phyloP scores from a whole-genome alignment of 2,113 vertebrate genomes.

The Indri indri region DNA sequence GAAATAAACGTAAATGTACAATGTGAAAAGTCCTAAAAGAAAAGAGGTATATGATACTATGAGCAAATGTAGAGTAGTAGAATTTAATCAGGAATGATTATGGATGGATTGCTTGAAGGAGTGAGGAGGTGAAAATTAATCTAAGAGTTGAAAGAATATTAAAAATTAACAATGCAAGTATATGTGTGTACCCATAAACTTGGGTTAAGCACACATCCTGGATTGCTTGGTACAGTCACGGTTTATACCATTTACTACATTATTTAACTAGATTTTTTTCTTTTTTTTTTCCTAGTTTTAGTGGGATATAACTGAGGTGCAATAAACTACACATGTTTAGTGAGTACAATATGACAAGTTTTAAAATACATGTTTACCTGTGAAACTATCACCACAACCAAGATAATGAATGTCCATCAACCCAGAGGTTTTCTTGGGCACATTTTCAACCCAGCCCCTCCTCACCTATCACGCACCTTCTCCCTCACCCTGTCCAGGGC shows the following conservation, averaged over 20 bases:
- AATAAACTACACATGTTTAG: not conserved
- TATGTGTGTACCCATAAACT: not conserved
- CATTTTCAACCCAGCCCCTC: not conserved
- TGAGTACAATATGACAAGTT: not conserved
- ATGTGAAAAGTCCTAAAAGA: not conserved
- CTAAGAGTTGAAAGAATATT: not conserved
- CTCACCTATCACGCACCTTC: too few species aligned
- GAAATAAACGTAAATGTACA: slow-evolving; percentile 1
- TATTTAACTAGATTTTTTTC: not conserved
- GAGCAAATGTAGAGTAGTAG: not conserved
- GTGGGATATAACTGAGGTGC: not conserved
- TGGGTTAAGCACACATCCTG: not conserved
- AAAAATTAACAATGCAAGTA: not conserved
- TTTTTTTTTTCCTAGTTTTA: not conserved
- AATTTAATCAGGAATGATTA: not conserved
- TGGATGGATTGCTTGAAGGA: not conserved
- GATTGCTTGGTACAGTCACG: not conserved
- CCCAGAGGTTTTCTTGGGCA: not conserved
- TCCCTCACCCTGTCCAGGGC: not conserved
- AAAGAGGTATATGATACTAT: not conserved
- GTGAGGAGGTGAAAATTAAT: not conserved
- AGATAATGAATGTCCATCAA: not conserved
- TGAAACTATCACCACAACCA: not conserved
- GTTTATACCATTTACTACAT: not conserved
- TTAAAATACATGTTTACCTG: not conserved